Evolutionary conservation across 2,797 vertebrate genomes (phyloP).

Genomic region (Tapirus indicus): DNA sequence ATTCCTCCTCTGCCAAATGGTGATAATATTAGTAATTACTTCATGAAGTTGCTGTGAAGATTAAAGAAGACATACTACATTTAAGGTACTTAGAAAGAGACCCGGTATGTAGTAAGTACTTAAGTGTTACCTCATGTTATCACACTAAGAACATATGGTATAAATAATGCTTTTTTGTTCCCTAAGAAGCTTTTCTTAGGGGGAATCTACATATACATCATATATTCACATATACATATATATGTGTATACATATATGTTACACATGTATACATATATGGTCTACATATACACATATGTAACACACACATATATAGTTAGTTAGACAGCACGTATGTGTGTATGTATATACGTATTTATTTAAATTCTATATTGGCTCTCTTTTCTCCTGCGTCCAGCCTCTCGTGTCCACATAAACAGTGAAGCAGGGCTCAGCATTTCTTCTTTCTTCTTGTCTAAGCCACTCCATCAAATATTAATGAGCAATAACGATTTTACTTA

Average conservation of each 20-base stretch:
- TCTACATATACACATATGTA: not conserved
- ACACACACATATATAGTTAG: not conserved
- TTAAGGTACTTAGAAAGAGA: not conserved
- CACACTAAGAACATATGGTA: not conserved
- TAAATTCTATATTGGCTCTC: not conserved
- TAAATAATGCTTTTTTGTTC: not conserved
- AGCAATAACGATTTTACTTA: not conserved
- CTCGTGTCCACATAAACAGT: not conserved
- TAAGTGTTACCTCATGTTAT: not conserved
- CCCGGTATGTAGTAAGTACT: not conserved
- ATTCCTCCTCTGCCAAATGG: not conserved
- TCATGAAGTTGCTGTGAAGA: not conserved
- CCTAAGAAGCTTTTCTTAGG: not conserved
- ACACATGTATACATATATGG: not conserved
- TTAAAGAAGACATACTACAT: not conserved
- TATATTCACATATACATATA: not conserved
- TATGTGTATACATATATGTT: not conserved
- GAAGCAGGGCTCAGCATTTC: not conserved
- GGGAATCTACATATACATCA: not conserved
- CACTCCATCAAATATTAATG: not conserved
- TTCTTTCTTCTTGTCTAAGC: not conserved
- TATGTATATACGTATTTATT: not conserved
- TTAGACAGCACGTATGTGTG: not conserved
- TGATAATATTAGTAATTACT: not conserved
- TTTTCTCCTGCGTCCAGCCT: not conserved